These are phyloP conservation scores for Tetragonisca angustula DNA, from an alignment of 2,888 invertebrate genomes.

Conservation along the genomic window DNA sequence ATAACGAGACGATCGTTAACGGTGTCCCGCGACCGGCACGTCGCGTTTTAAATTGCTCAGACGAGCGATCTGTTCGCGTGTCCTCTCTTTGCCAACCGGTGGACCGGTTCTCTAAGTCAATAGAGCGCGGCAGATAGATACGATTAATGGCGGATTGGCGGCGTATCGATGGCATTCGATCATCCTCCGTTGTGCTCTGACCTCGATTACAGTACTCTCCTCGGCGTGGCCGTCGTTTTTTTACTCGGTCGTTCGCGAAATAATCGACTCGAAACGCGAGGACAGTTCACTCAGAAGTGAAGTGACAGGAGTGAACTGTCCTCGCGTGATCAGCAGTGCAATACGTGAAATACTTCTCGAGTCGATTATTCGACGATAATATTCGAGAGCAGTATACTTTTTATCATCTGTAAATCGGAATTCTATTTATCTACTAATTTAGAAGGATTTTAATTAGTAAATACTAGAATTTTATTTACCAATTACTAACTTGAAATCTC, in stretches of 20 bases:
- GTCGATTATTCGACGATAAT: too few relatives aligned
- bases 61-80: constrained; percentile 9
- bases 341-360: too few relatives aligned
- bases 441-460: too few relatives aligned
- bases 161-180: constrained; percentile 12
- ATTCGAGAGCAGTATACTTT: too few relatives aligned
- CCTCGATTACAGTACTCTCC: background rate
- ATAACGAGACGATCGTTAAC: constrained; percentile 39
- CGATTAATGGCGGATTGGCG: constrained; percentile 22
- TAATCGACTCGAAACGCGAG: background rate
- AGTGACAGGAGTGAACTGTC: too few relatives aligned
- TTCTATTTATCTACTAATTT: too few relatives aligned
- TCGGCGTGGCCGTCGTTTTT: background rate
- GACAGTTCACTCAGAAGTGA: background rate
- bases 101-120: constrained; percentile 36
- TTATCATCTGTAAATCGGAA: too few relatives aligned
- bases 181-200: background rate
- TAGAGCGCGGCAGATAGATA: constrained; percentile 15
- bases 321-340: too few relatives aligned
- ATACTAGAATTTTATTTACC: too few relatives aligned
- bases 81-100: constrained; percentile 32
- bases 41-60: background rate
- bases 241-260: background rate
- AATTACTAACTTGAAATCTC: too few relatives aligned
- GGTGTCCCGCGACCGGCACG: constrained; percentile 10